phyloP scores from a whole-genome alignment of 2,113 vertebrate genomes.

The Naja naja region DNA sequence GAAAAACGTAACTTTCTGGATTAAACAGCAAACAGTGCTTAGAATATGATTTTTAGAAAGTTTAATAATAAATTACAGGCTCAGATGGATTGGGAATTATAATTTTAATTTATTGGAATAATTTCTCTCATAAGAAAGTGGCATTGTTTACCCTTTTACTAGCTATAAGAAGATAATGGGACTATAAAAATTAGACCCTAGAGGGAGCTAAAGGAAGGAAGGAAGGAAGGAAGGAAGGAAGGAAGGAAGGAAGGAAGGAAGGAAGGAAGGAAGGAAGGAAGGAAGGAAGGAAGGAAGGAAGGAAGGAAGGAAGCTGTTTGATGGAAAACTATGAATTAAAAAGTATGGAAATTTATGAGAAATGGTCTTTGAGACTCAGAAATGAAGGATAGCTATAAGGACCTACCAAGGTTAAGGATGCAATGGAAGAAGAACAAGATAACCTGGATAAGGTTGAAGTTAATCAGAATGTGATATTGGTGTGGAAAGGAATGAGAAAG shows the following conservation, averaged over 20 bases:
- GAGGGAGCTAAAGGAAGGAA: background rate
- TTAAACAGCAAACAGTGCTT: background rate
- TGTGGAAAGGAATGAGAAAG: background rate
- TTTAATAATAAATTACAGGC: background rate
- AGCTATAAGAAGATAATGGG: background rate
- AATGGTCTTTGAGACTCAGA: background rate
- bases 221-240: too few relatives aligned
- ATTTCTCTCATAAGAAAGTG: background rate
- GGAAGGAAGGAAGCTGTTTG: background rate
- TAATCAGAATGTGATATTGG: background rate
- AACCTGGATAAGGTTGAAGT: background rate
- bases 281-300: too few relatives aligned
- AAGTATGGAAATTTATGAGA: background rate
- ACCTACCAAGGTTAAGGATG: background rate
- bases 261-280: fast-evolving
- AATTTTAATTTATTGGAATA: background rate
- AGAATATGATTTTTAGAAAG: background rate
- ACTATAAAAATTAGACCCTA: background rate
- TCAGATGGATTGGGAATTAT: background rate
- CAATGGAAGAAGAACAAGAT: background rate
- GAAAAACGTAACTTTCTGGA: background rate
- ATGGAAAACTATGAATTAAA: background rate
- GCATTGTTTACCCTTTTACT: background rate
- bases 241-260: background rate
- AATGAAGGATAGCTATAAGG: background rate